phyloP scores from a whole-genome alignment of 2,797 vertebrate species.

The Mus caroli region DNA sequence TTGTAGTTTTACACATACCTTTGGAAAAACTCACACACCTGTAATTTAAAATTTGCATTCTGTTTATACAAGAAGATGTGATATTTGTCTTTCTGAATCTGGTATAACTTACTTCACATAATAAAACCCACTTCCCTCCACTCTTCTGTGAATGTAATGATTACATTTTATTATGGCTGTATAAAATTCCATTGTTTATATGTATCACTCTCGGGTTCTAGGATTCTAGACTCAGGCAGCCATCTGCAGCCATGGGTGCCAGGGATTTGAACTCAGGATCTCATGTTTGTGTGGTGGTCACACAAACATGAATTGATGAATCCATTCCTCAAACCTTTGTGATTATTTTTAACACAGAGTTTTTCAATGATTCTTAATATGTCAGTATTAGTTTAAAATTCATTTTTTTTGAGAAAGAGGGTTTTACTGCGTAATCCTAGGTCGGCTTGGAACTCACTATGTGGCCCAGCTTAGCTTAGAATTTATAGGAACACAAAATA shows the following conservation, averaged over 20 bases:
- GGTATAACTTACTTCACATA: background rate
- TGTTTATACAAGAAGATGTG: background rate
- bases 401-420: background rate
- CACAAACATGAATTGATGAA: background rate
- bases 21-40: background rate
- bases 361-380: constrained; percentile 46
- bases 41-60: background rate
- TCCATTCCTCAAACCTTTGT: background rate
- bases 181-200: background rate
- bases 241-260: background rate
- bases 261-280: background rate
- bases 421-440: background rate
- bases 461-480: background rate
- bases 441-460: background rate
- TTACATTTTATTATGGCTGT: background rate
- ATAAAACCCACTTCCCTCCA: background rate
- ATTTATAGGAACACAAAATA: background rate
- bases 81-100: background rate
- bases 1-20: background rate
- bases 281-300: background rate
- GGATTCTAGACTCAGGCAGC: background rate
- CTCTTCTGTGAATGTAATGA: background rate
- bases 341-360: constrained; percentile 13
- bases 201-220: background rate
- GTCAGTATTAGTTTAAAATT: constrained; percentile 14